Conservation (phyloP, 2,888 invertebrate species). For the Meloe dianella region DNA sequence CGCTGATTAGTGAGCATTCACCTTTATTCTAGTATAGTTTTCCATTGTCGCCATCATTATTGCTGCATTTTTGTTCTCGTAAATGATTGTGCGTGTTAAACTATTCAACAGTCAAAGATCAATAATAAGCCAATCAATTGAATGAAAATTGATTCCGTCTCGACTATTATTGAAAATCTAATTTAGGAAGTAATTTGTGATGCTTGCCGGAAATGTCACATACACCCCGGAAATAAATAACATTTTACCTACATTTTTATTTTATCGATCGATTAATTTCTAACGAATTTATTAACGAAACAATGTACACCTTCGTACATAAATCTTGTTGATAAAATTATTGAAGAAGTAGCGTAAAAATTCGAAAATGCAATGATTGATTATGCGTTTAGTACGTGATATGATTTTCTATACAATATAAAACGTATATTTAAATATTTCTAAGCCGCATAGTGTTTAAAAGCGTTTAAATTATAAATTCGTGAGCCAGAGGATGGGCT, state of each 20-base stretch:
- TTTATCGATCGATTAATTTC: not conserved
- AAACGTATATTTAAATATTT: constrained; percentile 10
- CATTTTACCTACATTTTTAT: not conserved
- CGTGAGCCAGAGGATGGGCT: constrained; percentile 33
- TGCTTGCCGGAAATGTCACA: not conserved
- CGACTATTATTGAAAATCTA: not conserved
- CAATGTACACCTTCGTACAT: constrained; percentile 7
- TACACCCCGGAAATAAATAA: not conserved
- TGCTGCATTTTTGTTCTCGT: too few relatives aligned
- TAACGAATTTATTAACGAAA: not conserved
- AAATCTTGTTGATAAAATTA: constrained; percentile 1
- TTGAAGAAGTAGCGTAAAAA: not conserved
- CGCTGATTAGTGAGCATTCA: too few relatives aligned
- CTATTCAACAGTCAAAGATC: not conserved
- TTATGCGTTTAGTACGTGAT: constrained; percentile 41
- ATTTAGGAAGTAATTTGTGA: not conserved
- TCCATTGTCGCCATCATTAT: too few relatives aligned
- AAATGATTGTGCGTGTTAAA: not conserved
- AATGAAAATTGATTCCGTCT: not conserved
- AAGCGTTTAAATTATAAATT: constrained; percentile 43
- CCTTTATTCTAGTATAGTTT: too few relatives aligned
- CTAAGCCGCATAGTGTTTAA: constrained; percentile 40
- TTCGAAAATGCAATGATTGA: constrained; percentile 40
- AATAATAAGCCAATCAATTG: not conserved
- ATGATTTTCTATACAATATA: constrained; percentile 39